These are phyloP conservation scores for Paratilapia polleni DNA, from an alignment of 2,113 vertebrate species.

Conservation along the genomic window DNA sequence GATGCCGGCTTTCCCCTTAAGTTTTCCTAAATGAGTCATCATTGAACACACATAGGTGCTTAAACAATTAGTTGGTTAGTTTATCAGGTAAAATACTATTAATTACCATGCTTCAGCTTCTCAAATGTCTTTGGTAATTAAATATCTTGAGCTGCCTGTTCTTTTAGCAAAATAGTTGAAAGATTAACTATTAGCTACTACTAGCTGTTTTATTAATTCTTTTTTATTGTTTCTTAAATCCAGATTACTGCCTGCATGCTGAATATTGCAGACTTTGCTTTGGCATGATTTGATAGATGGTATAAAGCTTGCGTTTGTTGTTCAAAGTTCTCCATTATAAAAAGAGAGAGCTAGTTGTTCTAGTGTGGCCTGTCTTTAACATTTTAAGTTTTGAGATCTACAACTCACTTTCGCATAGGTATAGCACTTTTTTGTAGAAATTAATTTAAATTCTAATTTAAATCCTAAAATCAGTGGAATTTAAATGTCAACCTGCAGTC, in stretches of 20 bases:
- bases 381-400: neutral
- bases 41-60: neutral
- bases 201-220: too few species aligned
- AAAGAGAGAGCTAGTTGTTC: too few species aligned
- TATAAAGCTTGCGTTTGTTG: too few species aligned
- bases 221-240: too few species aligned
- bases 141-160: neutral
- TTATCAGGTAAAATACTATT: neutral
- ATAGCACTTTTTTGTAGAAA: accelerated
- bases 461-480: neutral
- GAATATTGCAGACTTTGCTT: too few species aligned
- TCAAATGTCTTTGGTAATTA: neutral
- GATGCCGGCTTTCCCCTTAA: too few species aligned
- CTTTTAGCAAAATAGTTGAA: neutral
- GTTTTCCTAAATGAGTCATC: too few species aligned
- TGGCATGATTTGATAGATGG: too few species aligned
- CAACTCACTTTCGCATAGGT: neutral
- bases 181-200: too few species aligned
- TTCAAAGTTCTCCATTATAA: too few species aligned
- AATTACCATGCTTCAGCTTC: neutral
- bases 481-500: neutral
- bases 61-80: neutral
- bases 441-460: too few species aligned
- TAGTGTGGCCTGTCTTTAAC: neutral
- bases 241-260: too few species aligned